Percentiles rank a stretch among this genome's conserved stretches.
Conservation (phyloP, 1,140 invertebrate genomes). For the Diprion similis region DNA sequence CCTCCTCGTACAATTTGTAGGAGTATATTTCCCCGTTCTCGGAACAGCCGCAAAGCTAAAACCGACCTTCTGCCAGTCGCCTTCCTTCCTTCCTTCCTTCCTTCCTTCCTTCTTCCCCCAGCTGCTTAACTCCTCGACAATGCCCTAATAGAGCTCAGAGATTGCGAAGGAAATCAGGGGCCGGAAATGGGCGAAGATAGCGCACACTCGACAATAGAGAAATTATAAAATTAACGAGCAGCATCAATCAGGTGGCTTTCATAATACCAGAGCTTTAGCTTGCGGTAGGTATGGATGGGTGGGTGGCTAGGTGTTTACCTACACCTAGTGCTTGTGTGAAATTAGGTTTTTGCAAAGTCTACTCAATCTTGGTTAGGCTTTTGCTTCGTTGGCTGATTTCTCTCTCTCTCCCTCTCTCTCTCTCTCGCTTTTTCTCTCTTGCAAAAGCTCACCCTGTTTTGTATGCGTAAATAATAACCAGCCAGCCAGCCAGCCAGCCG, state of each 20-base stretch:
- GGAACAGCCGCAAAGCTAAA: neutral
- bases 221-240: slow-evolving; percentile 52
- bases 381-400: slow-evolving; percentile 12
- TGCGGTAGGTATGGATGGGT: neutral
- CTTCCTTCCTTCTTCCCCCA: slow-evolving; percentile 16
- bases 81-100: slow-evolving; percentile 15
- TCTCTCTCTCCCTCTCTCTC: slow-evolving; percentile 15
- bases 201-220: slow-evolving; percentile 20
- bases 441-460: neutral
- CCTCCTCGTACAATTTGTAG: slow-evolving; percentile 57
- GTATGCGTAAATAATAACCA: neutral
- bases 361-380: slow-evolving; percentile 48
- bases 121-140: slow-evolving; percentile 17
- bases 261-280: slow-evolving; percentile 28
- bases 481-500: neutral
- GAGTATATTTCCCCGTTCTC: slow-evolving; percentile 42
- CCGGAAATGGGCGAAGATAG: neutral
- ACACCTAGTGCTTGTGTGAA: slow-evolving; percentile 13
- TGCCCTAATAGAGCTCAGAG: neutral
- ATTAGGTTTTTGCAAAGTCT: slow-evolving; percentile 37
- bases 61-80: neutral
- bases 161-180: neutral
- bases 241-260: slow-evolving; percentile 39
- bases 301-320: too few species aligned
- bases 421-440: neutral